Evolutionary conservation across 2,888 invertebrate genomes (phyloP).

Genomic region (Apoderus coryli): DNA sequence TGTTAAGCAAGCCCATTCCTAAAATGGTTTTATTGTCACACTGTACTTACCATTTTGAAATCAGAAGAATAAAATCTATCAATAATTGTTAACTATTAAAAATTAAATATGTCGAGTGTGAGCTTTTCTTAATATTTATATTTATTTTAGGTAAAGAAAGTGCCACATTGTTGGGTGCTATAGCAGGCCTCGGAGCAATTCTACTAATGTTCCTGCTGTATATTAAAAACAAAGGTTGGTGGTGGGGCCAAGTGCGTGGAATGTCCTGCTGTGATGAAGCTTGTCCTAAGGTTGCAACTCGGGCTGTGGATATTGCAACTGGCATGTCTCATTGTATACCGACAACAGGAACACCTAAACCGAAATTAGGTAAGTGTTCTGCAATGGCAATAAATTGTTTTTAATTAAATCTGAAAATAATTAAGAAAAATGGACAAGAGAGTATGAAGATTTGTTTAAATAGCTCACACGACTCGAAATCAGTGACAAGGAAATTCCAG

Average conservation of each 20-base stretch:
- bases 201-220: slow-evolving; percentile 76
- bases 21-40: no score
- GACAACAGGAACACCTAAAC: slow-evolving; percentile 23
- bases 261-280: slow-evolving; percentile 45
- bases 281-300: slow-evolving; percentile 30
- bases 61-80: no score
- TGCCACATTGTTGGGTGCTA: slow-evolving; percentile 68
- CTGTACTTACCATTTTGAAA: no score
- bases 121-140: no score
- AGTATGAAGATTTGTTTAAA: no score
- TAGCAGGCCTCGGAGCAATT: slow-evolving; percentile 69
- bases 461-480: no score
- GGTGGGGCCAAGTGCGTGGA: slow-evolving; percentile 52
- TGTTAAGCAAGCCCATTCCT: no score
- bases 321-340: slow-evolving; percentile 24
- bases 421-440: no score
- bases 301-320: slow-evolving; percentile 29
- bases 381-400: no score
- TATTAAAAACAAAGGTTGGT: slow-evolving; percentile 65
- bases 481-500: no score
- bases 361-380: slow-evolving; percentile 33
- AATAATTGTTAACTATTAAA: no score
- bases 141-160: slow-evolving; percentile 59
- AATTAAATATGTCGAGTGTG: no score
- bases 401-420: slow-evolving; percentile 6